These are phyloP conservation scores for Apodemia mormo DNA, from an alignment of 2,888 invertebrate genomes.

Conservation along the genomic window DNA sequence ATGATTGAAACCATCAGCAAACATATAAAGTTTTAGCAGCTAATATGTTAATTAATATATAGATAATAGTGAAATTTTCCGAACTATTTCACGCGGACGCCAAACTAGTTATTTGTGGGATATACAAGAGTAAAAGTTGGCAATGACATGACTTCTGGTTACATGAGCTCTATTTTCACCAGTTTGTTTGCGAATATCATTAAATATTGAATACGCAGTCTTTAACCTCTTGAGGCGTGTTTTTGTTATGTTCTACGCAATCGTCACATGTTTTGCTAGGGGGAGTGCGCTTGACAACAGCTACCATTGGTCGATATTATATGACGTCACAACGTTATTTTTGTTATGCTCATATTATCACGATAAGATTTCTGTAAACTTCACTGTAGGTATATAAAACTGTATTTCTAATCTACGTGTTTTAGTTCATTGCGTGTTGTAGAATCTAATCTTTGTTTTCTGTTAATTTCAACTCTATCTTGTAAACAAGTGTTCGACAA, in stretches of 20 bases:
- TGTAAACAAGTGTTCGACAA: conserved; percentile 15
- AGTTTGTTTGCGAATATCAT: conserved; percentile 21
- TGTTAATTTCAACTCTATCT: conserved; percentile 10
- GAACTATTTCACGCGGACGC: conserved; percentile 27
- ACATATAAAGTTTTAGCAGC: no score
- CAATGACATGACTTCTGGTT: not conserved
- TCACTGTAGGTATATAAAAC: not conserved
- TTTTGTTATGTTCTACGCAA: conserved; percentile 20
- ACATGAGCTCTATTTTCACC: conserved; percentile 22
- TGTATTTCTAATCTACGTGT: conserved; percentile 1
- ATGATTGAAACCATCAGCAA: no score
- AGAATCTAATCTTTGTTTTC: not conserved
- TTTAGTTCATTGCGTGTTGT: not conserved
- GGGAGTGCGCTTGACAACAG: conserved; percentile 60
- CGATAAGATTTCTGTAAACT: conserved; percentile 47
- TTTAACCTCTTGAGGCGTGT: conserved; percentile 52
- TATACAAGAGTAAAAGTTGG: conserved; percentile 18
- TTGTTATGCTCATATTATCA: conserved; percentile 58
- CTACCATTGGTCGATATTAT: conserved; percentile 53
- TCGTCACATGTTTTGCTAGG: conserved; percentile 44
- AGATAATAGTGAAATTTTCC: conserved; percentile 26
- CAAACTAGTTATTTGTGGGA: conserved; percentile 33
- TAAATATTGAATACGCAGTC: conserved; percentile 41
- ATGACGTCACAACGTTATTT: conserved; percentile 70
- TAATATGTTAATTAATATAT: conserved; percentile 28